Percentiles rank a stretch among this genome's conserved stretches.
These are phyloP conservation scores for Prunella himalayana DNA, from an alignment of 2,113 vertebrate genomes.

Conservation along the genomic window DNA sequence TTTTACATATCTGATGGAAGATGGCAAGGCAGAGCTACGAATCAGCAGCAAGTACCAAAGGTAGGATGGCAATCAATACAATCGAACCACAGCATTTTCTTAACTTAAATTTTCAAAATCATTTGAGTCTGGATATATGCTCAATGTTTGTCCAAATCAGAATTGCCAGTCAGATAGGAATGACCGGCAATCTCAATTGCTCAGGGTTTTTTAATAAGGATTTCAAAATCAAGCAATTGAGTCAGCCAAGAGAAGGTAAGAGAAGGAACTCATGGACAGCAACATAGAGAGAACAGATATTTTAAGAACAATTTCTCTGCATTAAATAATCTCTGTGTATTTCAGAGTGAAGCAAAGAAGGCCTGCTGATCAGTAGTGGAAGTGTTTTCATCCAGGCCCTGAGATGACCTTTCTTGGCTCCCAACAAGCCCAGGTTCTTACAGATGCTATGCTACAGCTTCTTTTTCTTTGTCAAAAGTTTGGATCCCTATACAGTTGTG, in stretches of 20 bases:
- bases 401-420: not conserved
- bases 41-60: conserved; percentile 19
- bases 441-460: not conserved
- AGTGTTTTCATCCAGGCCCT: not conserved
- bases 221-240: not conserved
- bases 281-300: not conserved
- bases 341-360: not conserved
- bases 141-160: not conserved
- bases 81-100: not conserved
- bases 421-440: not conserved
- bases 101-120: not conserved
- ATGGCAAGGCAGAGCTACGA: conserved; percentile 8
- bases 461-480: not conserved
- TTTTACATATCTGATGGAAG: conserved; percentile 40
- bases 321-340: not conserved
- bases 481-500: not conserved
- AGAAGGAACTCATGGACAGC: not conserved
- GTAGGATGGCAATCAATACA: not conserved
- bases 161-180: not conserved
- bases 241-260: not conserved
- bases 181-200: not conserved
- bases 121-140: not conserved
- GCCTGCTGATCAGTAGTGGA: not conserved
- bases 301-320: not conserved
- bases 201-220: not conserved